Evolutionary conservation across 2,113 vertebrate species (phyloP), one percentile per base, ranked within the genome.

Genomic region (Tamias sibiricus): DNA sequence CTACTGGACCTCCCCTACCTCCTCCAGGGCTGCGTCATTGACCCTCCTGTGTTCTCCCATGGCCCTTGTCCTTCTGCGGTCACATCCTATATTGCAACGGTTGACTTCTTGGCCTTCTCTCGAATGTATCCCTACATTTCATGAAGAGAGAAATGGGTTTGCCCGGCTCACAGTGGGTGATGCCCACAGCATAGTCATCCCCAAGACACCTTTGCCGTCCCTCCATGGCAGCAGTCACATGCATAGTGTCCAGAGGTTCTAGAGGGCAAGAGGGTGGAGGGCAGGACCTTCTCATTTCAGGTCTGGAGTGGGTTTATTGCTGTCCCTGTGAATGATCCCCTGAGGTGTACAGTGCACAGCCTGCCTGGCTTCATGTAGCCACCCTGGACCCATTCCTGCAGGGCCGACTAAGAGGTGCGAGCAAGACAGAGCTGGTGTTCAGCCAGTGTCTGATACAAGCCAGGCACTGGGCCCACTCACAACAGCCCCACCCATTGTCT

Each of bases 321-420:
- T 35, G 40, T 47, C 71, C 54, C 37, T 28, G 26, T 13, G 72
- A 66, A 37, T 37, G 17, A 49, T 59, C 4, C 19, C 47, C 47
- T 8, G 8, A 86, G 49, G 59, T 19, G 19, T 0, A 0, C 11
- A 44, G 75, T 9, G 7, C 13, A 14, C 3, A 7, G 14, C 24
- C 66, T 44, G 40, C 30, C 17, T 3, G 11, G 52, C 35, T 44
- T 40, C 82, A 57, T 1, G 5, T 5, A 28, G 54, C 42, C 37
- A 9, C 19, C 40, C 89, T 4, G 6, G 64, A n/a, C 49, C 17
- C 2, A 11, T 13, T 77, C 59, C 37, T 42, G 9, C 49, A 54
- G 80, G 59, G 80, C 59, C 49, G 75, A 62, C 71, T 44, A 62
- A 47, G 32, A 32, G 42, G 5, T 2, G 17, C 8, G 69, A 76